A percentile compares a stretch with the other conserved stretches of the same genome.
These are phyloP conservation scores for Gopherus evgoodei DNA, from an alignment of 2,113 vertebrate genomes.

Conservation along the genomic window DNA sequence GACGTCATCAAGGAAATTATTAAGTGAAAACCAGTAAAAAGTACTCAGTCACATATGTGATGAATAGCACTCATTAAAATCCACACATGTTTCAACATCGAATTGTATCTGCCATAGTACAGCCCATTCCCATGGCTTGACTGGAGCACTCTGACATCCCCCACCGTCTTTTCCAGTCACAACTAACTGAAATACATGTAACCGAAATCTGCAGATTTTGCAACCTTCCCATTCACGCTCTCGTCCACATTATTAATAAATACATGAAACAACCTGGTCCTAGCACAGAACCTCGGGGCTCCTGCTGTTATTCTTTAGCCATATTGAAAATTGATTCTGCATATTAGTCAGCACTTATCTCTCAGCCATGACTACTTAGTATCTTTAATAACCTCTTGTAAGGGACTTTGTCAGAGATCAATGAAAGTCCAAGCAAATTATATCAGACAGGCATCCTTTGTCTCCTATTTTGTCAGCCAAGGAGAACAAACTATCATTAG, in stretches of 20 bases:
- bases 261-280: background rate
- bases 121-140: background rate
- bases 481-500: background rate
- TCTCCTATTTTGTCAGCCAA: background rate
- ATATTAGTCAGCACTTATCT: background rate
- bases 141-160: background rate
- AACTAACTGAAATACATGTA: background rate
- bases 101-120: background rate
- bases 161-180: background rate
- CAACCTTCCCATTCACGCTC: background rate
- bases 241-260: background rate
- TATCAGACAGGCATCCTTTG: background rate
- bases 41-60: no score
- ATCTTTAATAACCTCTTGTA: background rate
- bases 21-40: background rate
- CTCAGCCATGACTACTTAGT: background rate
- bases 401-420: background rate
- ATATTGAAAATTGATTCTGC: background rate
- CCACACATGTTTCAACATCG: background rate
- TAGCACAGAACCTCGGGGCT: background rate
- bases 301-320: background rate
- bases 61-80: no score
- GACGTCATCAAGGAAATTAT: background rate
- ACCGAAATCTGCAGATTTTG: background rate
- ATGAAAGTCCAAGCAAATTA: slow-evolving; percentile 2